Base-by-base conservation (phyloP, 2,113 vertebrate genomes). In the Phyllostomus discolor region DNA sequence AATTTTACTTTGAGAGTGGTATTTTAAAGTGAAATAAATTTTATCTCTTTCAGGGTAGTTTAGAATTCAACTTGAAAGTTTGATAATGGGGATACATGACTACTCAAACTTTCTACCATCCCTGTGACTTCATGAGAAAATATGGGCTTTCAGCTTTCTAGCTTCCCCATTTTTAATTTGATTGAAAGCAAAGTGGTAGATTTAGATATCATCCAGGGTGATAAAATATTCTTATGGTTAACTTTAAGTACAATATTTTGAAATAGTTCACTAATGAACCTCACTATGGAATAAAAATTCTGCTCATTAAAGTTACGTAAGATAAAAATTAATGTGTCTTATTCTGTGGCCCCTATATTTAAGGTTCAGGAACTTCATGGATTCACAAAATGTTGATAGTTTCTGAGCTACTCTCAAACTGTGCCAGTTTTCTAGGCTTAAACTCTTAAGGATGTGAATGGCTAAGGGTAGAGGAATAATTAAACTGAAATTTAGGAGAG, bases 161-260 rank as follows among this genome's bases (percentile, higher is more conserved):
- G 9, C 1, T 76, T 24, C 14, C 19, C 33, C 16, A 64, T 19
- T 91, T 4, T 43, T 70, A 91, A 79, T 41, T 10, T 64, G 66
- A 91, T 66, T 94, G 35, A 87, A 59, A 88, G n/a, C 3, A 90
- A 91, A 48, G 2, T 22, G 31, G 70, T 20, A 96, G 3, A 87
- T 43, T 12, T 93, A 50, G 31, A 35, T 83, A 54, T 54, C 16
- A 67, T 33, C 1, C 1, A 84, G 14, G 11, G 41, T 79, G 64
- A 78, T 91, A 88, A 91, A 83, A 84, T 50, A 91, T 80, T 59
- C 59, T 88, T n/a, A 41, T 19, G 31, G 41, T 69, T 95, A 90
- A 76, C 12, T 33, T 67, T 66, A 72, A 72, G 28, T 28, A 4
- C 15, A 90, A 76, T 43, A 66, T 15, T 52, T 66, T 72, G 28